Evolutionary conservation across 92 coral and sea anemone genomes (phyloP).

Genomic region (Zoanthus sociatus): DNA sequence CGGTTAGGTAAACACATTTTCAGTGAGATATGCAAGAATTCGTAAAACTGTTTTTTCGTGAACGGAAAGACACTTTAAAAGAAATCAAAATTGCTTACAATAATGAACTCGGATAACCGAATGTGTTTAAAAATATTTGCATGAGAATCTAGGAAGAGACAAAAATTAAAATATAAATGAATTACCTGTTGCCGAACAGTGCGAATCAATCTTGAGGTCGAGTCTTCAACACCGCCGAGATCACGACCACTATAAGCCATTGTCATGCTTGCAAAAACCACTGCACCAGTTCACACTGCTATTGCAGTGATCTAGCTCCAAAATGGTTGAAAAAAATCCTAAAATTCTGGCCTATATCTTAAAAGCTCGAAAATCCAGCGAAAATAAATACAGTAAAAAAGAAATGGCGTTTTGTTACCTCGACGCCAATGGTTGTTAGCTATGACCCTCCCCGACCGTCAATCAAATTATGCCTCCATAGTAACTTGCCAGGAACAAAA

Average conservation of each 20-base stretch:
- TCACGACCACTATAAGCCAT: slow-evolving; percentile 82
- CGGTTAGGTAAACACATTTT: not conserved
- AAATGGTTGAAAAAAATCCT: slow-evolving; percentile 14
- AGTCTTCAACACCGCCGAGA: slow-evolving; percentile 71
- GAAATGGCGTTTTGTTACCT: slow-evolving; percentile 55
- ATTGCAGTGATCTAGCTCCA: slow-evolving; percentile 18
- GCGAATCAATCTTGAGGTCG: slow-evolving; percentile 81
- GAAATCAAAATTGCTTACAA: not conserved
- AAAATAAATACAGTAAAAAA: slow-evolving; percentile 15
- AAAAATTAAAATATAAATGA: slow-evolving; percentile 9
- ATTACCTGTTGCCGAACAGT: slow-evolving; percentile 95
- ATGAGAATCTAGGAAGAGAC: slow-evolving; percentile 3
- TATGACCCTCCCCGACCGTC: slow-evolving; percentile 42
- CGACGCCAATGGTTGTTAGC: slow-evolving; percentile 20
- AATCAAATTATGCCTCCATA: slow-evolving; percentile 20
- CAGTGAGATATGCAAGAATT: not conserved
- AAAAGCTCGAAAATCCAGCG: slow-evolving; percentile 23
- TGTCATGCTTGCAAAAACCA: slow-evolving; percentile 23
- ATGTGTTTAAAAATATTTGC: slow-evolving; percentile 22
- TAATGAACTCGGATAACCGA: not conserved
- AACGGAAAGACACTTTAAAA: not conserved
- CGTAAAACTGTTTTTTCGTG: not conserved
- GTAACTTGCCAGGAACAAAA: slow-evolving; percentile 31
- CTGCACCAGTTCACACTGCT: slow-evolving; percentile 8
- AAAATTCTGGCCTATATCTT: slow-evolving; percentile 1